Base-by-base conservation (phyloP, 2,888 invertebrate genomes). In the Zelleria hepariella region DNA sequence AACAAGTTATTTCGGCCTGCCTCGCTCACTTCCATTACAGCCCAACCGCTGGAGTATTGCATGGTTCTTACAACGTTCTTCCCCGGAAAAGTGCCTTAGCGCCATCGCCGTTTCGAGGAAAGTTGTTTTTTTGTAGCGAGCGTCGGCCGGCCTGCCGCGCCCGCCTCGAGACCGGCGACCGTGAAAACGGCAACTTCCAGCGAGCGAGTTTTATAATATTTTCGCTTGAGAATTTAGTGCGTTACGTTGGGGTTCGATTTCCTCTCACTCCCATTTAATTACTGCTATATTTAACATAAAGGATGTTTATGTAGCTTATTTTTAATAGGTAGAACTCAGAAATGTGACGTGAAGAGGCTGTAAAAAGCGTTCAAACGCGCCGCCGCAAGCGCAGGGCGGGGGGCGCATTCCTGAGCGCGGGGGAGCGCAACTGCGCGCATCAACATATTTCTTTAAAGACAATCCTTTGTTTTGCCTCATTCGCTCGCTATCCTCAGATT, bases 41-140 rank as follows among this genome's bases (percentile, higher is more conserved):
- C 81, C 66, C 67, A 85, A 78, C 77, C 75, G 67, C 67, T 68
- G 66, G 64, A 65, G 63, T 65, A 64, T 63, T 62, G 64, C 62
- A 66, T 61, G 74, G 73, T 71, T 65, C 70, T 80, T 84, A 75
- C 62, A 73, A 66, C 82, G 65, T 86, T 86, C 76, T 66, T 62
- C 62, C 59, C 63, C 65, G 63, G 63, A 62, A 55, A 58, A 58
- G 58, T 69, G 71, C 68, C 78, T 87, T 83, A 88, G 88, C 88
- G 88, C 88, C 88, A 87, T 84, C 82, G 81, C 79, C 74, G 83
- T 81, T 86, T 86, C 82, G 81, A 85, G 86, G 86, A 88, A 86
- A 87, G 87, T 87, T 85, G 82, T 75, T 86, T 86, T 86, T 84
- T 63, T 83, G 77, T 72, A 72, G 76, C 75, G 74, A 79, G 71